phyloP scores from a whole-genome alignment of 2,888 invertebrate species.

The Eristalinus aeneus region DNA sequence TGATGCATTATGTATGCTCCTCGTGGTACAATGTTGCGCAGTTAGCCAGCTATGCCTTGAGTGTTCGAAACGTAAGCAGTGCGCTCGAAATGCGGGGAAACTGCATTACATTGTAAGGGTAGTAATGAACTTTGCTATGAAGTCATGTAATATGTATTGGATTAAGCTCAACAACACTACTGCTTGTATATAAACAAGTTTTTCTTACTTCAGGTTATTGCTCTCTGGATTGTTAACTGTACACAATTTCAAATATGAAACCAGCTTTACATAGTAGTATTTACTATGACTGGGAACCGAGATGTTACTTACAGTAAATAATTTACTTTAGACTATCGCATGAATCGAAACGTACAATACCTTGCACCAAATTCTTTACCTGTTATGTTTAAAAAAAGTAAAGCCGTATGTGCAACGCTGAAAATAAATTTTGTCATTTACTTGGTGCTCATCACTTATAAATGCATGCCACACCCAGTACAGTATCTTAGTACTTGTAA shows the following conservation, averaged over 20 bases:
- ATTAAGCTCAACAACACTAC: neutral
- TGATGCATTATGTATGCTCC: slow-evolving; percentile 54
- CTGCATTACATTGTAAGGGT: slow-evolving; percentile 62
- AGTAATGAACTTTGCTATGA: slow-evolving; percentile 26
- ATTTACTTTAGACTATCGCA: neutral
- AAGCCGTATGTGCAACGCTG: too few relatives aligned
- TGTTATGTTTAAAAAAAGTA: too few relatives aligned
- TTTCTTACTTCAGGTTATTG: neutral
- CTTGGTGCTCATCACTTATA: neutral
- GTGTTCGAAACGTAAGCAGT: slow-evolving; percentile 24
- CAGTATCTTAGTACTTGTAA: neutral
- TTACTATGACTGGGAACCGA: too few relatives aligned
- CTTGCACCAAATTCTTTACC: too few relatives aligned
- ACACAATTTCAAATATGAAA: neutral
- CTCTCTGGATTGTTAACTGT: neutral
- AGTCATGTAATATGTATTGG: slow-evolving; percentile 9
- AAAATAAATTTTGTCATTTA: too few relatives aligned
- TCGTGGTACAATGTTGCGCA: slow-evolving; percentile 61
- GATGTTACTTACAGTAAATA: neutral
- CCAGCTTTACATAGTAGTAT: neutral
- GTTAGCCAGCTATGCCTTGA: slow-evolving; percentile 10
- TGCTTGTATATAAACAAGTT: neutral
- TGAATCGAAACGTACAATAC: too few relatives aligned
- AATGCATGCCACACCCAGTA: neutral
- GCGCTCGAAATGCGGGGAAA: slow-evolving; percentile 63